Conservation (phyloP, 2,797 vertebrate species). For the Mormyrus hasselquistii region DNA sequence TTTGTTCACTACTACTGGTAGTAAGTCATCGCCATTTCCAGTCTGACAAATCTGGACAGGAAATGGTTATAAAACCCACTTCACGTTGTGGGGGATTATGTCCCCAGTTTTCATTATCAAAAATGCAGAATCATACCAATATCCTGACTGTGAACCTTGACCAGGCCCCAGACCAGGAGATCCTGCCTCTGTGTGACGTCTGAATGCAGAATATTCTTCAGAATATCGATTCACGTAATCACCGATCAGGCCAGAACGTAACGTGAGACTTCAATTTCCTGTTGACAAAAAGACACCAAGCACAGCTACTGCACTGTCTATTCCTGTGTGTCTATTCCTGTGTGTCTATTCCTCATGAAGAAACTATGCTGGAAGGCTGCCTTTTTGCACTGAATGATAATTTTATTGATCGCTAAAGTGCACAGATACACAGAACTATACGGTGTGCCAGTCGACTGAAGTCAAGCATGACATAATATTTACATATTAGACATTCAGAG, state of each 20-base stretch:
- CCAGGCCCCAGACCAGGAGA: not conserved
- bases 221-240: not conserved
- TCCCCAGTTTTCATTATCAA: not conserved
- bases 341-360: not conserved
- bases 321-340: not conserved
- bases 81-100: not conserved
- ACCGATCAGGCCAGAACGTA: not conserved
- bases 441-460: not conserved
- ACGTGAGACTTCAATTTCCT: not conserved
- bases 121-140: not conserved
- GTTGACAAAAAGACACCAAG: not conserved
- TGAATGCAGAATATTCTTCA: not conserved
- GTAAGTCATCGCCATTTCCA: not conserved
- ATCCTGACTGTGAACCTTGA: not conserved
- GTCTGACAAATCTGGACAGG: slow-evolving; percentile 17
- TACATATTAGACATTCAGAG: not conserved
- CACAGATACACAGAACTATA: not conserved
- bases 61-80: not conserved
- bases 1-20: slow-evolving; percentile 14
- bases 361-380: not conserved
- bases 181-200: not conserved
- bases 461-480: not conserved
- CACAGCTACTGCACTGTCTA: not conserved
- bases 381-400: not conserved
- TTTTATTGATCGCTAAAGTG: not conserved